Base-by-base conservation (phyloP, 2,113 vertebrate species). In the Oenanthe oenanthe region DNA sequence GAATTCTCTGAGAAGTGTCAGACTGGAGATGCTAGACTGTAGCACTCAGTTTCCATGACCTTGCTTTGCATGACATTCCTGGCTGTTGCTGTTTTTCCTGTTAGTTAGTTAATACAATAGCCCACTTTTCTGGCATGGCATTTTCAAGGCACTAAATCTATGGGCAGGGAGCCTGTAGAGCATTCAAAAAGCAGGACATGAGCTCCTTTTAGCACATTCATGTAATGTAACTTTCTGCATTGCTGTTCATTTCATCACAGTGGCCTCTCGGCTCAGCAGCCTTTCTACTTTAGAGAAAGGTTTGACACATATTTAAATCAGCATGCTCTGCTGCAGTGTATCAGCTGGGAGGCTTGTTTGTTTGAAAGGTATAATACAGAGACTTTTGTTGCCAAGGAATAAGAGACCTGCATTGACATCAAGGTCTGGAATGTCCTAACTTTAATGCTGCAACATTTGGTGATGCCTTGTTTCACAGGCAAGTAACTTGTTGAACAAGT, bases 281-380 rank as follows among this genome's bases (percentile, higher is more conserved):
- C 34, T 74, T 88, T 92, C 47, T 77, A 0, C 60, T 70, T 71
- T 26, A 36, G 31, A 56, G 72, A 60, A 40, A 12, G 75, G 5
- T 40, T 67, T 91, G 76, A 61, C 42, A 83, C 12, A 2, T n/a
- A 40, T 24, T 89, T 68, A 80, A 68, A 74, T 73, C 4, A 5
- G 42, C 36, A n/a, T 73, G 58, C 42, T 61, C 1, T 20, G 50
- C 31, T 76, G 45, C 0, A 0, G 10, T 54, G 4, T 73, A 43
- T 92, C 43, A 78, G 38, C 61, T 84, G 70, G 50, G 73, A 78
- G 48, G n/a, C 43, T 26, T 54, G 47, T 19, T 75, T 60, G 58
- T 86, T 78, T 75, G 88, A 81, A 72, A 40, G 47, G 21, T 81
- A n/a, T 47, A 71, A 78, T 71, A 38, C 0, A 0, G 65, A 89